These are phyloP conservation scores for Dunckerocampus dactyliophorus DNA, from an alignment of 2,113 vertebrate genomes.

Conservation along the genomic window DNA sequence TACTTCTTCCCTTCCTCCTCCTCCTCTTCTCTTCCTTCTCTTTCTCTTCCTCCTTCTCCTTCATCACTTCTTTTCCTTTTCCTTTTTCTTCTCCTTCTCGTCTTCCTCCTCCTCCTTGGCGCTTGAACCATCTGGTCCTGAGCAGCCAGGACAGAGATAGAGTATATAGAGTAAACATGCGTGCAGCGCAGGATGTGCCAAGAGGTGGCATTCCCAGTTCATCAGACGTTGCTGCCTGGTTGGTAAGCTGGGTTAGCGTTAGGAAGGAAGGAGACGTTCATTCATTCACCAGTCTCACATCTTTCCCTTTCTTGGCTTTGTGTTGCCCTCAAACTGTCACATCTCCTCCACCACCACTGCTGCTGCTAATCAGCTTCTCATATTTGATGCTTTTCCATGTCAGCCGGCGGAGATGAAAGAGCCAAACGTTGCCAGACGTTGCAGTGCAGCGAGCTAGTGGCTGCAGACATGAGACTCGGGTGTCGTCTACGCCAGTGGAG, in stretches of 20 bases:
- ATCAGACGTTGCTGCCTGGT: no score
- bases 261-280: conserved; percentile 19
- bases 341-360: conserved; percentile 6
- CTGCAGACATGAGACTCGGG: conserved; percentile 54
- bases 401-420: conserved; percentile 7
- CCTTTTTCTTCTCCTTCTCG: no score
- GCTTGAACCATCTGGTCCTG: no score
- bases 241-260: no score
- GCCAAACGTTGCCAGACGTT: conserved; percentile 27
- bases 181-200: no score
- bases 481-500: conserved; percentile 56
- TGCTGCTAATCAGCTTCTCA: conserved; percentile 4
- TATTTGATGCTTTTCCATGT: neutral
- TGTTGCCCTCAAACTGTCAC: conserved; percentile 14
- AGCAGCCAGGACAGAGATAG: conserved; percentile 3
- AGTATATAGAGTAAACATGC: no score
- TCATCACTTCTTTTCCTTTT: no score
- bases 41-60: no score
- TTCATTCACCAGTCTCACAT: conserved; percentile 27
- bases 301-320: conserved; percentile 9
- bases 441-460: conserved; percentile 45
- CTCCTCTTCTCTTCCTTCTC: no score
- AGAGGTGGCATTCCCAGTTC: no score
- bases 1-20: no score
- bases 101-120: no score